Evolutionary conservation across 2,113 vertebrate species (phyloP), one percentile per base, ranked within the genome.

Genomic region (Ornithorhynchus anatinus): DNA sequence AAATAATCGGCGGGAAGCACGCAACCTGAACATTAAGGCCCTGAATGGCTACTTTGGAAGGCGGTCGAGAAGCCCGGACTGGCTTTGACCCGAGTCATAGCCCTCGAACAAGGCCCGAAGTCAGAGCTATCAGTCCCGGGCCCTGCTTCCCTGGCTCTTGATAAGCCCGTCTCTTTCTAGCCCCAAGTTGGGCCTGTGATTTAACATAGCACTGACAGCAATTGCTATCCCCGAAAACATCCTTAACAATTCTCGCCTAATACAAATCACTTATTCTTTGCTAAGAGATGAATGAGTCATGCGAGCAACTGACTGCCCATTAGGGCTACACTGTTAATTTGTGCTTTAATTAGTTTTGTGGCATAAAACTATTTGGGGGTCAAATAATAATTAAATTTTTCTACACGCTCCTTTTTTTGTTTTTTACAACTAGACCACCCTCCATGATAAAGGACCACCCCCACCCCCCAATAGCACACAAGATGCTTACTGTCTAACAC

Each of bases 341-440:
- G 79, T 75, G 88, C 88, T 88, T 90, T 93, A 94, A 96, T 95
- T 94, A 92, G 90, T 92, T 90, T 89, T 90, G 92, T 95, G 93
- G 90, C 92, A 94, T 91, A 89, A 92, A 94, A 92, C 93, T 88
- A 92, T 89, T 85, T 53, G 80, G 82, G n/a, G 94, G 95, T 96
- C 94, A 95, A 92, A 92, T 90, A 94, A 94, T 96, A 96, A 96
- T 96, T 95, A 90, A 94, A 95, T 96, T 95, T 94, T 94, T 92
- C 88, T 93, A 92, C 87, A 88, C 92, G 89, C 87, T 89, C 89
- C 90, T 88, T 89, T 91, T 77, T 84, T 84, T 89, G 62, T 78
- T 74, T 87, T 72, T 92, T 90, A 87, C 78, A 64, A 82, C 60
- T 6, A 84, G 95, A 95, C 95, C 95, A 96, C 95, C 95, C 91